These are phyloP conservation scores for Sitta europaea DNA, from an alignment of 2,113 vertebrate genomes.

Conservation along the genomic window DNA sequence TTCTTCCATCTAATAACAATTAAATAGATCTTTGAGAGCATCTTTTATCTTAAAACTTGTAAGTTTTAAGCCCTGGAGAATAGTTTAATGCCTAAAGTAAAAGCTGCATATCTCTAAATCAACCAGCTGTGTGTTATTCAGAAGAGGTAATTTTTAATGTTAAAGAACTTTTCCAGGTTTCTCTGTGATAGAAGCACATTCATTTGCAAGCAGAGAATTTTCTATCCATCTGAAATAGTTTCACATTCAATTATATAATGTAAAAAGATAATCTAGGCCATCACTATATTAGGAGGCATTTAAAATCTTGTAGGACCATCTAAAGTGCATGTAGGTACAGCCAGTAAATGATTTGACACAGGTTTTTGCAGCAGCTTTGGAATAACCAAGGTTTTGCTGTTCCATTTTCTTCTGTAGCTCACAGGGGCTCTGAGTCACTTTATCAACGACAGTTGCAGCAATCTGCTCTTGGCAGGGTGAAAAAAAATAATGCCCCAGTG, in stretches of 20 bases:
- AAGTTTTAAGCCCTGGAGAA: background rate
- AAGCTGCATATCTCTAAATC: background rate
- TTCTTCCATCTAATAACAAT: background rate
- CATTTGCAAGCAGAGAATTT: background rate
- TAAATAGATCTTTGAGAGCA: background rate
- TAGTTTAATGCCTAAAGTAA: background rate
- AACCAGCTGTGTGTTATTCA: background rate
- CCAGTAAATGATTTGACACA: background rate
- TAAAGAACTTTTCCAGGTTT: background rate
- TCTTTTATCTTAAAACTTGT: background rate
- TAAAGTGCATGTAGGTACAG: background rate
- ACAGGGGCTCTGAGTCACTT: background rate
- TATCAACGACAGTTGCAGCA: background rate
- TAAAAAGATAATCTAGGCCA: background rate
- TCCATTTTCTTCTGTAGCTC: background rate
- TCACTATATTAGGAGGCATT: background rate
- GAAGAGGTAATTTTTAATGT: background rate
- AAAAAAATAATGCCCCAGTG: background rate
- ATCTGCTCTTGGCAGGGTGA: background rate
- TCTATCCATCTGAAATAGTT: background rate
- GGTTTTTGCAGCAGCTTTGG: background rate
- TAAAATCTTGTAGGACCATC: background rate
- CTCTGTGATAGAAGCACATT: background rate
- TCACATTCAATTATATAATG: background rate
- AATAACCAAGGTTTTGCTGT: background rate